phyloP scores from a whole-genome alignment of 2,113 vertebrate genomes.

The Neopipo cinnamomea region DNA sequence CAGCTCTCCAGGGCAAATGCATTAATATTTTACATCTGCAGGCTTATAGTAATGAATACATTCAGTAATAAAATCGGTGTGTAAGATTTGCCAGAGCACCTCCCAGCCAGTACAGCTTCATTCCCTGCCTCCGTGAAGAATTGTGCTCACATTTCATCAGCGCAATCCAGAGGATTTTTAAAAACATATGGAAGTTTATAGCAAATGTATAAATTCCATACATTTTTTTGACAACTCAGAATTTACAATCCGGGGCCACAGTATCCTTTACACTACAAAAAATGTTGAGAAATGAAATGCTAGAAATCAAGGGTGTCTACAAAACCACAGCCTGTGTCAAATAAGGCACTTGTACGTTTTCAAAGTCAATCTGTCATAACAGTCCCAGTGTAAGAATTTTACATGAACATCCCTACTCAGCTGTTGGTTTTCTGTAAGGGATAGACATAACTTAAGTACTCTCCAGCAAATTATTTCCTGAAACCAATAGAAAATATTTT shows the following conservation, averaged over 20 bases:
- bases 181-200: background rate
- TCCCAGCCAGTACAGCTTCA: background rate
- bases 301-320: background rate
- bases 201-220: background rate
- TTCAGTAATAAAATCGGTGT: background rate
- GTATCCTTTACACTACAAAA: background rate
- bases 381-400: background rate
- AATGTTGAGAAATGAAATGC: background rate
- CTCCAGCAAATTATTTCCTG: background rate
- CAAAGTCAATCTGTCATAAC: background rate
- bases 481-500: background rate
- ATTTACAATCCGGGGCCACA: background rate
- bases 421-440: background rate
- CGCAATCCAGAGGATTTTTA: background rate
- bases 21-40: conserved; percentile 42
- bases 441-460: background rate
- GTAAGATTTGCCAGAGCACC: conserved; percentile 11
- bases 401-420: background rate
- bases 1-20: conserved; percentile 34
- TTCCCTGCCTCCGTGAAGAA: conserved; percentile 3
- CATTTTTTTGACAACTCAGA: background rate
- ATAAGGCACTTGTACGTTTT: background rate
- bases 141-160: background rate
- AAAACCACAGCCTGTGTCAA: background rate
- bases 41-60: background rate